Base-by-base conservation (phyloP, 2,113 vertebrate genomes). In the Chlamydotis undulata region DNA sequence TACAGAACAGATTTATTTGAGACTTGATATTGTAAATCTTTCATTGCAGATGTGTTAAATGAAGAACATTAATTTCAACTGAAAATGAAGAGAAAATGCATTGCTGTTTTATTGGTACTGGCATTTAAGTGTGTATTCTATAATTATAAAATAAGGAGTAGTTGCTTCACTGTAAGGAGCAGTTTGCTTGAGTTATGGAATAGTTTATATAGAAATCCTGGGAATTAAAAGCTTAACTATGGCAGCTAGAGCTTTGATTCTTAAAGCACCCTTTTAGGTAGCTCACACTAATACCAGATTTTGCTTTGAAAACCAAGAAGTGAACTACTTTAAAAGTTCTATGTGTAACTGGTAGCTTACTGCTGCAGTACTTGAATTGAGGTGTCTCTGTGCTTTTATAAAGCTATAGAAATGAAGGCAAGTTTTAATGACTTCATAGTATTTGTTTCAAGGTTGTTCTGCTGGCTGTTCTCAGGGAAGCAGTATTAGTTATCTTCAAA, bases 121-220 rank as follows among this genome's bases (percentile, higher is more conserved):
- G 11, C 0, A 2, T 71, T 78, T 76, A 64, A 35, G 14, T 13
- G 39, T 37, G 4, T 29, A 5, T 60, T 73, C 26, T 21, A 0
- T 75, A 60, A 49, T 60, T 79, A 25, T 4, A 11, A 63, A 82
- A 52, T 12, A 12, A 35, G 50, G 14, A 74, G 9, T 28, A 64
- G 14, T 75, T 94, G 31, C 37, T 37, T 37, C 4, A 2, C 14
- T 71, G 15, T 47, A 80, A 74, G 25, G 35, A 67, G 17, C 10
- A 47, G 14, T 74, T 93, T 57, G 33, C 6, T 83, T 61, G 9
- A 8, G 17, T 73, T 84, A 11, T 0, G 22, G 4, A 52, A 25
- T 52, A 63, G 9, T 50, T 89, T 37, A 8, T 59, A 3, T 7
- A 14, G 41, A 69, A 77, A 43, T 63, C 7, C 9, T 70, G 61